Conservation (phyloP, 1,140 invertebrate species). For the Planococcus citri region DNA sequence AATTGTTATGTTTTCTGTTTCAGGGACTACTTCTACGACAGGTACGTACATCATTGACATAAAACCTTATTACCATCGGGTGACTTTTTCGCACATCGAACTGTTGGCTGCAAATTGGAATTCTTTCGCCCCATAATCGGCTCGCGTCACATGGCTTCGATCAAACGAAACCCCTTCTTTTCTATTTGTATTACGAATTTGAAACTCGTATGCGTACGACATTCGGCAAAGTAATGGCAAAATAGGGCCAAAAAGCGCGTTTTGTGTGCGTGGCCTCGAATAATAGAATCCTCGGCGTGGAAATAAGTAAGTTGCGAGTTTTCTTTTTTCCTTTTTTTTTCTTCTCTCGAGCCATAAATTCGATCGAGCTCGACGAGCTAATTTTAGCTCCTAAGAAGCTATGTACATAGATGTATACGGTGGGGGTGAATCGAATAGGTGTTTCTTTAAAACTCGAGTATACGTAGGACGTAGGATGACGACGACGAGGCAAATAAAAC, state of each 20-base stretch:
- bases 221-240: background rate
- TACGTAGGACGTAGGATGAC: no score
- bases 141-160: background rate
- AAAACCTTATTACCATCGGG: background rate
- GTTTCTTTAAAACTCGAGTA: no score
- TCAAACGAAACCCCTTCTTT: no score
- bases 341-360: background rate
- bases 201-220: no score
- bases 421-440: no score
- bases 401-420: no score
- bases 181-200: no score
- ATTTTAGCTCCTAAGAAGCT: background rate
- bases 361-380: background rate
- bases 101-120: no score
- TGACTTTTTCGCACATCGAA: background rate
- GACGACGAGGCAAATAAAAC: no score
- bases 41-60: background rate
- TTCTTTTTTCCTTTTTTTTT: no score
- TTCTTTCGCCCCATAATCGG: background rate
- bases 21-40: constrained; percentile 14
- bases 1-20: background rate
- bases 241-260: background rate
- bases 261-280: background rate
- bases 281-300: background rate
- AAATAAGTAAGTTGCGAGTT: no score